Percentiles rank a stretch among this genome's conserved stretches.
These are phyloP conservation scores for Pyralis farinalis DNA, from an alignment of 2,888 invertebrate species.

Conservation along the genomic window DNA sequence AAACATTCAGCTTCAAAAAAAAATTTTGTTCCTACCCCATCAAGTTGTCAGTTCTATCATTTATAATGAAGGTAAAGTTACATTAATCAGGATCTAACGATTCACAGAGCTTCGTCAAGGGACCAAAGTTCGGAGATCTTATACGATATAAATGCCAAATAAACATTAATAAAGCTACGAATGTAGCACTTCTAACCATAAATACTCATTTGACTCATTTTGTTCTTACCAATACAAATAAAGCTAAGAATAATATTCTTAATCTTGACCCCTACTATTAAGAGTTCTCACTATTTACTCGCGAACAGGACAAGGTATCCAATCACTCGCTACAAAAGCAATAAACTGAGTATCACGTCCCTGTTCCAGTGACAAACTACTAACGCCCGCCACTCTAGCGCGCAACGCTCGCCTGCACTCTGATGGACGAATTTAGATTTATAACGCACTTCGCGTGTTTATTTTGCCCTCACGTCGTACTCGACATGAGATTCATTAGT, in stretches of 20 bases:
- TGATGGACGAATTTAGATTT: constrained; percentile 59
- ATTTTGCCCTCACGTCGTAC: constrained; percentile 35
- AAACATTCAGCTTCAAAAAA: too few species aligned
- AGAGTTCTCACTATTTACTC: constrained; percentile 34
- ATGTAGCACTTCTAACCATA: too few species aligned
- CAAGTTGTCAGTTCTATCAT: too few species aligned
- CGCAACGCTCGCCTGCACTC: constrained; percentile 39
- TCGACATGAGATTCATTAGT: constrained; percentile 34
- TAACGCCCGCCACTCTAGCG: constrained; percentile 25
- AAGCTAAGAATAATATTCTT: constrained; percentile 2
- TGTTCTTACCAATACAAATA: neutral
- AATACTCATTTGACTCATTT: neutral
- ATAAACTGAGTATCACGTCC: constrained; percentile 62
- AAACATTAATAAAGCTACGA: too few species aligned
- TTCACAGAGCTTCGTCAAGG: too few species aligned
- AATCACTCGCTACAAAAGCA: constrained; percentile 55
- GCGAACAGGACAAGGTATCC: constrained; percentile 37
- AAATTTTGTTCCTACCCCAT: too few species aligned
- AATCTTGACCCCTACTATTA: constrained; percentile 5
- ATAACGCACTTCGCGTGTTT: constrained; percentile 41
- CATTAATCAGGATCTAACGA: too few species aligned
- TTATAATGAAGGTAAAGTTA: too few species aligned
- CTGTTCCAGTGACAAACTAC: constrained; percentile 50
- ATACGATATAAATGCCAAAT: too few species aligned
- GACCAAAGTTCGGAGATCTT: too few species aligned